phyloP scores from a whole-genome alignment of 2,888 invertebrate species.

The Polyommatus iphigenia region DNA sequence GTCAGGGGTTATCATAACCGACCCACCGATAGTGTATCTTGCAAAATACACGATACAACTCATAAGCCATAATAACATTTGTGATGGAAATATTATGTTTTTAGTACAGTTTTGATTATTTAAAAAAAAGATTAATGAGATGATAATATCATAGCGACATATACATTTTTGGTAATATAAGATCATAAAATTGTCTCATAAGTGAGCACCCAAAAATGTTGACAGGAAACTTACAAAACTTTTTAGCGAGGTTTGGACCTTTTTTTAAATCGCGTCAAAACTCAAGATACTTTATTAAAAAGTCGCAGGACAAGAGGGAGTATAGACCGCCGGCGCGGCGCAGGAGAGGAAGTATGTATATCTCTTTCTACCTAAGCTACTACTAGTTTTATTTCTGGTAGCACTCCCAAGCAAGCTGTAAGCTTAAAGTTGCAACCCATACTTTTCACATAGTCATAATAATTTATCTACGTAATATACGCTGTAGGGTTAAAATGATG shows the following conservation, averaged over 20 bases:
- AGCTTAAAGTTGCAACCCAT: no score
- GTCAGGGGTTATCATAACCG: slow-evolving; percentile 49
- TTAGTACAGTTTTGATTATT: background rate
- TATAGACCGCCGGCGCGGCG: background rate
- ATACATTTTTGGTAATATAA: no score
- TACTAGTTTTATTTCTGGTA: background rate
- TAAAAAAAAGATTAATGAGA: background rate
- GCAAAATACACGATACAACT: slow-evolving; percentile 23
- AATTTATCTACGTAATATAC: no score
- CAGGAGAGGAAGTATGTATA: background rate
- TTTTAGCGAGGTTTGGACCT: no score
- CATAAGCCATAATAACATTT: background rate
- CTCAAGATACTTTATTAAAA: no score
- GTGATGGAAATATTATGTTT: slow-evolving; percentile 29
- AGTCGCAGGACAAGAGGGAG: background rate
- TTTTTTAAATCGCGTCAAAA: no score
- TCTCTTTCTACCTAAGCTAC: background rate
- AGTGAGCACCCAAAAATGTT: no score
- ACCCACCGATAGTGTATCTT: slow-evolving; percentile 37
- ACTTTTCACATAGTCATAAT: background rate
- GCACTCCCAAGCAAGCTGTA: no score
- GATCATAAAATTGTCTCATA: no score
- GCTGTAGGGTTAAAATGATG: background rate
- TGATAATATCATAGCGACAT: background rate
- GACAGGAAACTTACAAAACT: no score